A percentile compares a stretch with the other conserved stretches of the same genome.
phyloP scores from a whole-genome alignment of 2,113 vertebrate genomes.

The Erinaceus europaeus region DNA sequence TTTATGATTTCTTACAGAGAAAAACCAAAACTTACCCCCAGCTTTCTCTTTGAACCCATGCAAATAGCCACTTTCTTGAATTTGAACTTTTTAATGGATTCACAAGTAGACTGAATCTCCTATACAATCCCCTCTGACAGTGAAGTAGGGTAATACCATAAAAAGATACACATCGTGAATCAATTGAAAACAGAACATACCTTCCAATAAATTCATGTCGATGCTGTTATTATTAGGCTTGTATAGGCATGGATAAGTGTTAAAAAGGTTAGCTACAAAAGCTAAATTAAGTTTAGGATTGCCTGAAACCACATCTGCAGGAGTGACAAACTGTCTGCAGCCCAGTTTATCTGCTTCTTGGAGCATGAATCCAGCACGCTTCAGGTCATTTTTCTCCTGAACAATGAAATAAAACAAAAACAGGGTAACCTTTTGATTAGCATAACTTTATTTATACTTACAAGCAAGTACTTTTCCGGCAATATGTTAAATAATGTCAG shows the following conservation, averaged over 20 bases:
- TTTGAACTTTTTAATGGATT: background rate
- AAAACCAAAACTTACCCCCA: constrained; percentile 27
- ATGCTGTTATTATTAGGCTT: constrained; percentile 81
- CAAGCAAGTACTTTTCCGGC: background rate
- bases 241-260: constrained; percentile 88
- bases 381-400: constrained; percentile 87
- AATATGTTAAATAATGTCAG: constrained; percentile 8
- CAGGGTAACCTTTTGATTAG: constrained; percentile 16
- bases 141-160: background rate
- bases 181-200: constrained; percentile 76
- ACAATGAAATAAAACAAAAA: constrained; percentile 31
- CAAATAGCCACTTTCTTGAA: background rate
- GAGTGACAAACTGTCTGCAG: constrained; percentile 96
- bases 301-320: constrained; percentile 92
- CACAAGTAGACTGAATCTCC: background rate
- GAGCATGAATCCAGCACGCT: constrained; percentile 93
- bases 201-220: constrained; percentile 87
- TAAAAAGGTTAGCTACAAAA: constrained; percentile 97
- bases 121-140: background rate
- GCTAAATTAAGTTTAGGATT: constrained; percentile 97
- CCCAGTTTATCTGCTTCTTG: constrained; percentile 93
- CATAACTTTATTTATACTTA: background rate
- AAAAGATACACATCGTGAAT: background rate
- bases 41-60: constrained; percentile 26
- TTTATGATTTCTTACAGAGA: background rate